Evolutionary conservation across 2,113 vertebrate genomes (phyloP), one percentile per base, ranked within the genome.

Genomic region (Atractosteus spatula): DNA sequence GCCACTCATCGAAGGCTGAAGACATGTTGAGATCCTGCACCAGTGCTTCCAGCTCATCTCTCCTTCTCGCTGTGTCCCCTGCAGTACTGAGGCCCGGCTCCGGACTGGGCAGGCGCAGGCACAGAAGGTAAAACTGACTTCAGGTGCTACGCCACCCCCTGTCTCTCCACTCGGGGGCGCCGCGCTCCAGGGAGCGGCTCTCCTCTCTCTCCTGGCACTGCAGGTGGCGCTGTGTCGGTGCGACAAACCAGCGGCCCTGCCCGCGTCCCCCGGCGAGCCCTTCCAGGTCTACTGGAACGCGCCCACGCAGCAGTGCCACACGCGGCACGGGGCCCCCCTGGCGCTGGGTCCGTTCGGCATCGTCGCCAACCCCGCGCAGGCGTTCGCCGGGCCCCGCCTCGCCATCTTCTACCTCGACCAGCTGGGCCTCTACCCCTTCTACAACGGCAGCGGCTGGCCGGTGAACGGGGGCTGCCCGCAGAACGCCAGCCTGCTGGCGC

Each of bases 351-450:
- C 84, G 74, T 94, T 93, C 76, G 76, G 91, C 62, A 91, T 94
- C 29, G 86, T 94, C 8, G 89, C 87, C 0, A 91, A 91, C 3
- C 86, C 89, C 14, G 92, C 89, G 44, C 92, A 94, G 79, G 91
- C 85, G 74, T 94, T 94, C 69, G 86, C 89, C 16, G 86, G 85
- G 0, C 91, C 91, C 74, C 92, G 92, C 73, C 83, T 94, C 69
- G 94, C 93, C 2, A 92, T 94, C 66, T 94, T 94, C 79, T 94
- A 94, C 67, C 88, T 88, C 42, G 87, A 92, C 29, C 91, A 92
- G 45, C 81, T 94, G 14, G 93, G 93, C 0, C 69, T 90, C 62
- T 94, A 94, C 80, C 93, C 93, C 0, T 87, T 90, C 74, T 93
- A 90, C 66, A 45, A 85, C 13, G 66, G 10, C 4, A 80, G 73